Conservation (phyloP, 2,797 vertebrate species). For the Triplophysa bombifrons region DNA sequence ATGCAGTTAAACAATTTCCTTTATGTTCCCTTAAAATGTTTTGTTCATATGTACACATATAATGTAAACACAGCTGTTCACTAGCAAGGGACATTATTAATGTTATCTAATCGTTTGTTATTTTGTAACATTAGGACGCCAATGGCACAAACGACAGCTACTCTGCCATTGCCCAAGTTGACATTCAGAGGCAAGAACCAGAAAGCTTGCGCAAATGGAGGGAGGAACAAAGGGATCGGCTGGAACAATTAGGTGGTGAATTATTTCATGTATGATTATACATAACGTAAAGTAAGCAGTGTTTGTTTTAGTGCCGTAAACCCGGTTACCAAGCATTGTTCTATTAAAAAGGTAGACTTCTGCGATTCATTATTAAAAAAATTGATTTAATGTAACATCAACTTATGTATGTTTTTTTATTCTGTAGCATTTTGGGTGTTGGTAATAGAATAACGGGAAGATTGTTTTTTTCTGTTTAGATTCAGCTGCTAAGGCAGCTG, state of each 20-base stretch:
- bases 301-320: not conserved
- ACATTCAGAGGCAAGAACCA: slow-evolving; percentile 93
- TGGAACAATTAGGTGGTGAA: slow-evolving; percentile 89
- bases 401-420: not conserved
- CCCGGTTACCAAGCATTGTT: no score
- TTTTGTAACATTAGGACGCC: slow-evolving; percentile 79
- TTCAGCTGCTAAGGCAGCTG: slow-evolving; percentile 89
- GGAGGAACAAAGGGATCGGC: slow-evolving; percentile 92
- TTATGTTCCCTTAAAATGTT: not conserved
- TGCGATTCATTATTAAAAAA: no score
- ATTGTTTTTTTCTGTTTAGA: slow-evolving; percentile 71
- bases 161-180: slow-evolving; percentile 91
- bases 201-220: slow-evolving; percentile 97
- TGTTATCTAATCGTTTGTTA: slow-evolving; percentile 17
- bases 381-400: no score
- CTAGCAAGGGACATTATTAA: not conserved
- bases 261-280: not conserved
- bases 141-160: slow-evolving; percentile 88
- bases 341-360: no score
- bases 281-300: not conserved
- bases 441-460: not conserved
- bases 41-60: not conserved
- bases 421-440: no score
- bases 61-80: not conserved
- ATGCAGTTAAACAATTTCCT: slow-evolving; percentile 38